A percentile compares a stretch with the other conserved stretches of the same genome.
These are phyloP conservation scores for Pherbina coryleti DNA, from an alignment of 2,888 invertebrate species.

Conservation along the genomic window DNA sequence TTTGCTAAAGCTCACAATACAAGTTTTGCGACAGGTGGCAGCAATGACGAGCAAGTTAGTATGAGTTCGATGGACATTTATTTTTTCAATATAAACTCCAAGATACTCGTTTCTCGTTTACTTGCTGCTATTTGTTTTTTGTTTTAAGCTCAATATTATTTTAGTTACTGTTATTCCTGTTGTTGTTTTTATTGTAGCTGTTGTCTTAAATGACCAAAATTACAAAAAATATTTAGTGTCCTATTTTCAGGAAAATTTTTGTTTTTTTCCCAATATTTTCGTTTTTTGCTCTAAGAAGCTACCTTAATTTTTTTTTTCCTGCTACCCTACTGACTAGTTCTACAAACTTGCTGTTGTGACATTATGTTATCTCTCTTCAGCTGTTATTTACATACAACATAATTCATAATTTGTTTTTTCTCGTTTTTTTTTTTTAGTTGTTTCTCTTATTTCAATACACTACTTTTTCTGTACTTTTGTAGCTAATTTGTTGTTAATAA, in stretches of 20 bases:
- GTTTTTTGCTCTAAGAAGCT: slow-evolving; percentile 34
- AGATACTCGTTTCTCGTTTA: no score
- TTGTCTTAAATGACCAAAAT: slow-evolving; percentile 12
- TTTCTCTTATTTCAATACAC: slow-evolving; percentile 24
- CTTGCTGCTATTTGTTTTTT: no score
- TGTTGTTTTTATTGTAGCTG: neutral
- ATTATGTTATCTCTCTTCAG: neutral
- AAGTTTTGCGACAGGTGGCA: no score
- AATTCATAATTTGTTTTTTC: neutral
- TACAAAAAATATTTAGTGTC: no score
- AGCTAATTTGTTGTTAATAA: slow-evolving; percentile 46
- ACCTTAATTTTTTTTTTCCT: slow-evolving; percentile 26
- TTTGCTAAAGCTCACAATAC: no score
- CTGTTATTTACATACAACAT: slow-evolving; percentile 45
- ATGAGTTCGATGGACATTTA: slow-evolving; percentile 6
- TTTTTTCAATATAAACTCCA: no score
- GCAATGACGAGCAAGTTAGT: neutral
- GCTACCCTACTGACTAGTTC: no score
- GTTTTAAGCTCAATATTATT: no score
- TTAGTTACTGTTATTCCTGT: neutral
- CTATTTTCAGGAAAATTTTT: neutral
- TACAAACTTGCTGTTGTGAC: slow-evolving; percentile 18
- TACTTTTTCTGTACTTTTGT: slow-evolving; percentile 27
- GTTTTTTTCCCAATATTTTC: neutral
- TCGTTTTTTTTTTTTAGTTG: no score